Conservation (phyloP, 2,113 vertebrate genomes). For the Chaenocephalus aceratus region DNA sequence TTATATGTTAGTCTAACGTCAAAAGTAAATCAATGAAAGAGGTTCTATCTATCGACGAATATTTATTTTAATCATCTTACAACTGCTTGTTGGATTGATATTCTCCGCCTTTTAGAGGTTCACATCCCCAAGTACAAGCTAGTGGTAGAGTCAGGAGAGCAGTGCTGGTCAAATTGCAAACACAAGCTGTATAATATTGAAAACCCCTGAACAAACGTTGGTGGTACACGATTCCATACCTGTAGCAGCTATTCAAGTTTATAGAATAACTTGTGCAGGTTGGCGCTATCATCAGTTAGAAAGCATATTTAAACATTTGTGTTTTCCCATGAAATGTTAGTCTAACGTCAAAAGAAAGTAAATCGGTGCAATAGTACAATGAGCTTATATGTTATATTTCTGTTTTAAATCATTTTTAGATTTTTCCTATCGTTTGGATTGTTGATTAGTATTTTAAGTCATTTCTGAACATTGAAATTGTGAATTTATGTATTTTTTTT, state of each 20-base stretch:
- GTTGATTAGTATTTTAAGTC: too few species aligned
- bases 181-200: neutral
- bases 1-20: too few species aligned
- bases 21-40: too few species aligned
- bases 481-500: neutral
- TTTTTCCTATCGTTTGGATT: too few species aligned
- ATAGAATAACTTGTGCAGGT: slow-evolving; percentile 94
- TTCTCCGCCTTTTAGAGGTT: neutral
- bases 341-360: too few species aligned
- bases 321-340: too few species aligned
- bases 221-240: slow-evolving; percentile 44
- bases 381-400: too few species aligned
- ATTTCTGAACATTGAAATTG: too few species aligned
- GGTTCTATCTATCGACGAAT: too few species aligned
- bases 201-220: neutral
- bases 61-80: neutral
- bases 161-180: neutral
- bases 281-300: slow-evolving; percentile 92
- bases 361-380: too few species aligned
- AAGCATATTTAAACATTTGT: too few species aligned
- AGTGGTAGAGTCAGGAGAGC: neutral
- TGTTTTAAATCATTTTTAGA: too few species aligned
- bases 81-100: neutral
- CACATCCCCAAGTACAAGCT: rapidly evolving
- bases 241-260: slow-evolving; percentile 95